Conservation (phyloP, 2,113 vertebrate species). For the Notothenia rossii region DNA sequence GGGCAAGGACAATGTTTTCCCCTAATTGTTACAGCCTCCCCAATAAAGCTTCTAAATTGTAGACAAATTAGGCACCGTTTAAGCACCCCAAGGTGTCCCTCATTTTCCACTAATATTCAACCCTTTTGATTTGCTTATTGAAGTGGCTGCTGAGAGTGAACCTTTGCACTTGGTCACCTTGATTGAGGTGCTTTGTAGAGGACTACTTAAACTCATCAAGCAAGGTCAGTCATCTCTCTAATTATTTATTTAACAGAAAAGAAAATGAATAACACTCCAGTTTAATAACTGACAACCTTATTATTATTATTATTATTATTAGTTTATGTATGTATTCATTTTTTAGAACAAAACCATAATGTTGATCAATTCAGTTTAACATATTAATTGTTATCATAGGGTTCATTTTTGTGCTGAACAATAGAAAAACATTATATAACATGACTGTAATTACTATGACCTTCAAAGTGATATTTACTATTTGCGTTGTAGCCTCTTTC, state of each 20-base stretch:
- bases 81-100: constrained; percentile 69
- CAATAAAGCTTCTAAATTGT: constrained; percentile 50
- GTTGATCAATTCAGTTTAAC: background rate
- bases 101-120: constrained; percentile 26
- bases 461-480: constrained; percentile 34
- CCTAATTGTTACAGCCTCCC: constrained; percentile 52
- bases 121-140: constrained; percentile 61
- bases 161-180: constrained; percentile 63
- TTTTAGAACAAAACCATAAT: background rate
- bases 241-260: background rate
- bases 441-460: constrained; percentile 18
- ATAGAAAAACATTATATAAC: background rate
- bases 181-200: constrained; percentile 41
- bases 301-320: background rate
- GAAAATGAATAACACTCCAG: background rate
- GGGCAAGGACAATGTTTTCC: constrained; percentile 22
- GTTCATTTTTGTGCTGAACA: background rate
- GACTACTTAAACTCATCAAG: constrained; percentile 15
- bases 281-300: background rate
- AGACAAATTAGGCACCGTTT: constrained; percentile 65
- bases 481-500: constrained; percentile 5
- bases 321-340: no score
- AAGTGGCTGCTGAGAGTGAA: constrained; percentile 49
- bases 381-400: background rate
- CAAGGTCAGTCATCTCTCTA: background rate